These are phyloP conservation scores for Poeciliopsis occidentalis DNA, from an alignment of 2,113 vertebrate species.

Conservation along the genomic window DNA sequence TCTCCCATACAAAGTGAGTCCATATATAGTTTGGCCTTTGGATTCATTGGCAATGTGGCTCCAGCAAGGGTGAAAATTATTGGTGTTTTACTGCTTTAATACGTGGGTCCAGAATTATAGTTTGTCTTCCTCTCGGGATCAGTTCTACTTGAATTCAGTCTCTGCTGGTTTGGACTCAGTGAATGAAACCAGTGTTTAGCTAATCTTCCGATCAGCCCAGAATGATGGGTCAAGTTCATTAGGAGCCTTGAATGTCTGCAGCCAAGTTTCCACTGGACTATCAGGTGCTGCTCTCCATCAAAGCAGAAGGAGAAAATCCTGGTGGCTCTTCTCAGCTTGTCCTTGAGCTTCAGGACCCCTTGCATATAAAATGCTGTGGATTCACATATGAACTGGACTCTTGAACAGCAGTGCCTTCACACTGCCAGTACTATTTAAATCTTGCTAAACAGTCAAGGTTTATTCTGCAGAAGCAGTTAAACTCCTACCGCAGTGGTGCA, in stretches of 20 bases:
- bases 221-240: slow-evolving; percentile 47
- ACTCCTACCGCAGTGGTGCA: slow-evolving; percentile 54
- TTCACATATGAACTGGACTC: not conserved
- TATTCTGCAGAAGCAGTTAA: slow-evolving; percentile 55
- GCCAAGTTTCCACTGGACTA: slow-evolving; percentile 39
- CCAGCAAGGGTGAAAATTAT: not conserved
- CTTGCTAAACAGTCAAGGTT: slow-evolving; percentile 45
- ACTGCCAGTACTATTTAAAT: slow-evolving; percentile 24
- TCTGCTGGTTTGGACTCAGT: slow-evolving; percentile 10
- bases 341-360: not conserved
- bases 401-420: not conserved
- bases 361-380: slow-evolving; percentile 3
- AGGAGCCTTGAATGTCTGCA: slow-evolving; percentile 2
- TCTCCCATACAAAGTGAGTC: not conserved
- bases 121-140: slow-evolving; percentile 7
- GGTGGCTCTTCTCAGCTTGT: slow-evolving; percentile 8
- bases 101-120: not conserved
- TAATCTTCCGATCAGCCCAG: slow-evolving; percentile 51
- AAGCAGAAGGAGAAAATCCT: slow-evolving; percentile 15
- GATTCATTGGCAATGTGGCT: not conserved
- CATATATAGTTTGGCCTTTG: not conserved
- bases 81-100: not conserved
- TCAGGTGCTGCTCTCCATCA: slow-evolving; percentile 4
- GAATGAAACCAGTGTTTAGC: slow-evolving; percentile 23
- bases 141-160: not conserved